Evolutionary conservation across 2,113 vertebrate genomes (phyloP).

Genomic region (Siniperca knerii): DNA sequence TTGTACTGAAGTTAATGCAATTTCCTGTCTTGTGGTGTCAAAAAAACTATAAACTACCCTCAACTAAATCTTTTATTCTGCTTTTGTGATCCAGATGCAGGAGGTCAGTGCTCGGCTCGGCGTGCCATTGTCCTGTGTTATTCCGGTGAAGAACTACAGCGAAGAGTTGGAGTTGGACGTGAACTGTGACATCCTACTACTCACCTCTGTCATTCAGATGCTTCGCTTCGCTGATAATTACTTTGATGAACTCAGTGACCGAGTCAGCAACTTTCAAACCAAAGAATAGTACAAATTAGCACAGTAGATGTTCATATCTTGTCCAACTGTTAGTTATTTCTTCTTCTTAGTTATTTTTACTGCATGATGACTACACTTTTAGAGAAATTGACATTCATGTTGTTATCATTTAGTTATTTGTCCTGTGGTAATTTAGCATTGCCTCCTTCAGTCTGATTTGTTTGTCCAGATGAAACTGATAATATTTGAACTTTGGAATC

Average conservation of each 20-base stretch:
- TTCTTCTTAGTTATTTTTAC: too few species aligned
- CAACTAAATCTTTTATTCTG: background rate
- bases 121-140: constrained; percentile 54
- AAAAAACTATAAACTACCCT: background rate
- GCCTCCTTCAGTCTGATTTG: background rate
- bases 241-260: constrained; percentile 58
- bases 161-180: constrained; percentile 72
- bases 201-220: constrained; percentile 59
- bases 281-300: background rate
- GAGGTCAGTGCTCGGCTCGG: constrained; percentile 39
- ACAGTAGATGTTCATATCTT: too few species aligned
- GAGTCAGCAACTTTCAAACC: background rate
- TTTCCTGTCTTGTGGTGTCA: background rate
- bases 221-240: constrained; percentile 58
- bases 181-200: constrained; percentile 73
- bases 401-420: background rate
- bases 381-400: too few species aligned
- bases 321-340: background rate
- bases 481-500: background rate
- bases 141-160: constrained; percentile 79
- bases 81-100: constrained; percentile 50
- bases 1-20: background rate
- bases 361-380: too few species aligned
- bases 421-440: background rate
- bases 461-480: background rate